Evolutionary conservation across 2,888 invertebrate genomes (phyloP), one percentile per base, ranked within the genome.

Genomic region (Platycheirus rosarum): DNA sequence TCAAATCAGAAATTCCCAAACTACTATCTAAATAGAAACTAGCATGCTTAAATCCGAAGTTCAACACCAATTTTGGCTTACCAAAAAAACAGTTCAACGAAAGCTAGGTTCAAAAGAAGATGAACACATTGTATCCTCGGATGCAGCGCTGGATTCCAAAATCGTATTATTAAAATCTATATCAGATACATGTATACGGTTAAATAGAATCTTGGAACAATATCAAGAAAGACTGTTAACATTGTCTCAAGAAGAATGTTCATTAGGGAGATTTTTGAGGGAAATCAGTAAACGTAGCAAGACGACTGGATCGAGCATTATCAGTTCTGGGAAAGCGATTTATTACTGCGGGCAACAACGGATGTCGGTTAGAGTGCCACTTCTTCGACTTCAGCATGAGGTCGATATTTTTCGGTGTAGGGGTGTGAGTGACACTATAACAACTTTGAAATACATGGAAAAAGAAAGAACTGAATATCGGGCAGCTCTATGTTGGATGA

Each of bases 51-150:
- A 89, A 73, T 89, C 89, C 0, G 93, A 93, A 88, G 95, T 98
- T 94, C 97, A 97, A 90, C 97, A 98, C 91, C 97, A 98, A 86
- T 99, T 97, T 91, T 99, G 98, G 98, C 96, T 98, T 70, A 98
- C 99, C 6, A 99, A 98, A 90, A 98, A 98, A 91, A 95, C 96
- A 73, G 95, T 99, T 49, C 94, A 97, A 85, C 93, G 97, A 87
- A 98, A 97, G 91, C 92, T 99, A 57, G 98, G 98, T 32, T 96
- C 96, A 86, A 98, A 98, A 92, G 98, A 99, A 91, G 99, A 99
- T 90, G 98, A 98, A 86, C 97, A 97, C 91, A 95, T 99, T 85
- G 95, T 98, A 20, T 95, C 98, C 11, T 98, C 98, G 0, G 99
- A 99, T 91, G 96, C 98, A 0, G 97, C 98, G 88, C 92, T 99